Evolutionary conservation across 2,797 vertebrate genomes (phyloP).

Genomic region (Crax fasciolata): DNA sequence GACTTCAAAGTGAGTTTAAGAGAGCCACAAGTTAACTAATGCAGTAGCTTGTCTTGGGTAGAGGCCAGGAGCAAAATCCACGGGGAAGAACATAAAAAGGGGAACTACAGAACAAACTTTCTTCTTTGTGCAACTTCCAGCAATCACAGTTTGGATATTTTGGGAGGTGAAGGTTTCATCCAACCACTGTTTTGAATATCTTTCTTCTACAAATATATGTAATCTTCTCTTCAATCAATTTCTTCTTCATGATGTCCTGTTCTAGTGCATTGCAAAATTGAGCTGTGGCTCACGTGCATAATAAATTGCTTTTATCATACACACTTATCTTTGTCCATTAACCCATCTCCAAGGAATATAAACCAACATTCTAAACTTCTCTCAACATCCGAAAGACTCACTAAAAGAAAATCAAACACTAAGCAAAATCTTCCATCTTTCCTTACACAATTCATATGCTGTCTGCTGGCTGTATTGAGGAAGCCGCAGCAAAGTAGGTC

Average conservation of each 20-base stretch:
- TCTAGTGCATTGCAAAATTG: background rate
- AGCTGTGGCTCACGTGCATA: background rate
- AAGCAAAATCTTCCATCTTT: no score
- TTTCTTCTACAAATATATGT: background rate
- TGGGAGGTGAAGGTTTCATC: background rate
- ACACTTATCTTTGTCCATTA: no score
- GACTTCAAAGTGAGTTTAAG: background rate
- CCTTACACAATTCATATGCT: no score
- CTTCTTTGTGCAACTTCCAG: background rate
- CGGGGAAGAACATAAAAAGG: background rate
- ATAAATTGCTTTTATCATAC: no score
- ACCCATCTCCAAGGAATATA: no score
- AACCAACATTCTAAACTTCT: no score
- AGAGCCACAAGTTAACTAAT: background rate
- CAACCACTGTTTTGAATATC: background rate
- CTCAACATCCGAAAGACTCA: no score
- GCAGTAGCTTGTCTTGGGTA: background rate
- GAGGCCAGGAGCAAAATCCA: background rate
- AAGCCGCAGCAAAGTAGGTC: background rate
- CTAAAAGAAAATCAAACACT: no score
- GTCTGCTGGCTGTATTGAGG: no score
- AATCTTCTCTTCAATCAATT: background rate
- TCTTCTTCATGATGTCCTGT: background rate
- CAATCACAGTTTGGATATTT: background rate
- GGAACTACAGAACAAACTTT: background rate